Conservation (phyloP, 2,888 invertebrate species). For the Dorcus parallelipipedus region DNA sequence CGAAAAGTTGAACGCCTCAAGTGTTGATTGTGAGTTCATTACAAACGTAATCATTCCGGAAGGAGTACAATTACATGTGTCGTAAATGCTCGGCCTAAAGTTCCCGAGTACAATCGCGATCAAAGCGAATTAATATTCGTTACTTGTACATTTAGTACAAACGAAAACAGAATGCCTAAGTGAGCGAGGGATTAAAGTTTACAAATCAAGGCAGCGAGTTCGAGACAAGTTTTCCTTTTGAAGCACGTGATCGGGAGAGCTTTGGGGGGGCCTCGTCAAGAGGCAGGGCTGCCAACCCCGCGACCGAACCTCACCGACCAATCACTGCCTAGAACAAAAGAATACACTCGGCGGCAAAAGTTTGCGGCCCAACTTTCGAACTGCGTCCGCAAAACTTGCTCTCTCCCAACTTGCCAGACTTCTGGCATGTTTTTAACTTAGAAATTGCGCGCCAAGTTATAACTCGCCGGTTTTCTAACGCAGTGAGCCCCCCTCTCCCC, state of each 20-base stretch:
- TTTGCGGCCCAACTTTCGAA: constrained; percentile 22
- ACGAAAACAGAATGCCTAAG: constrained; percentile 21
- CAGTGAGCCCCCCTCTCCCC: background rate
- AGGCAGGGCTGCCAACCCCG: constrained; percentile 35
- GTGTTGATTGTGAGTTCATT: too few relatives aligned
- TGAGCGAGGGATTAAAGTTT: constrained; percentile 22
- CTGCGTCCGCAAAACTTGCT: constrained; percentile 10
- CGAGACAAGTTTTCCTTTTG: constrained; percentile 25
- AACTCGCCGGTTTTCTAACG: constrained; percentile 18
- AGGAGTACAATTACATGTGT: too few relatives aligned
- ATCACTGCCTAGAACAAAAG: constrained; percentile 51
- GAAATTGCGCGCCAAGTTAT: constrained; percentile 25
- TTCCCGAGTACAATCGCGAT: background rate
- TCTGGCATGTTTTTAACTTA: constrained; percentile 24
- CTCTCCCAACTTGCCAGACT: constrained; percentile 16
- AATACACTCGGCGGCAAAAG: constrained; percentile 46
- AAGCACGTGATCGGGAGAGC: constrained; percentile 31
- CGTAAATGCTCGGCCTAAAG: too few relatives aligned
- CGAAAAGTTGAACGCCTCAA: too few relatives aligned
- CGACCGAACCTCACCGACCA: constrained; percentile 48
- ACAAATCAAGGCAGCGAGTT: constrained; percentile 24
- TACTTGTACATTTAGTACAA: constrained; percentile 10
- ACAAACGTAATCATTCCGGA: too few relatives aligned
- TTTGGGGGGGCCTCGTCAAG: constrained; percentile 22
- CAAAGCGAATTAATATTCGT: constrained; percentile 4